Evolutionary conservation across 1,140 invertebrate species (phyloP), one percentile per base, ranked within the genome.

Genomic region (Drosophila lacteicornis): DNA sequence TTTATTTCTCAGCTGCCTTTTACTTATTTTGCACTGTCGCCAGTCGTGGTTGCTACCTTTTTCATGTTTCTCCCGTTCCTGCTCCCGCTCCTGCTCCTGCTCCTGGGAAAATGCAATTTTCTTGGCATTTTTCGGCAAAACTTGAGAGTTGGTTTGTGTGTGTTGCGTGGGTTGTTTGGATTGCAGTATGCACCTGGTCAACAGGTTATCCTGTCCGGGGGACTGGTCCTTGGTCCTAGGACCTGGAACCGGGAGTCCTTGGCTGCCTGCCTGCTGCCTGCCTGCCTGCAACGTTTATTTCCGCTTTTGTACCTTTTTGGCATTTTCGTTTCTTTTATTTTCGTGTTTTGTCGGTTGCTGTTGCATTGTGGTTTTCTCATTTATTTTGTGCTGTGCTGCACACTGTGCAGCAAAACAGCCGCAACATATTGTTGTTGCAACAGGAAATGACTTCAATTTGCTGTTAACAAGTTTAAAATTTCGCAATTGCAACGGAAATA

Each of bases 401-500:
- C 75, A 61, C 55, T 51, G 36, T 51, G 62, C 77, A 67, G 50
- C 60, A 80, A 74, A 46, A 50, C 40, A 17, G 70, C 73, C 65
- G 71, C 67, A 80, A 77, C 79, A 77, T 80, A 87, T 80, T 87
- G 67, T 66, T 79, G 77, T 66, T 87, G 80, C 67, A 77, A 69
- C 85, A 79, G 85, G 85, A 90, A 90, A 90, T 90, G 85, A 82
- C 85, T 90, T 90, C 85, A 90, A 90, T 90, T 90, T 87, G 84
- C 85, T 87, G 84, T 87, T 87, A 87, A 87, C 84, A 87, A 87
- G 84, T 90, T 87, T 88, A 88, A 90, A 88, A 90, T 88, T 88
- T 88, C 81, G 81, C 80, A 88, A 90, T 88, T 90, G 84, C 84
- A 78, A 84, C 85, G 84, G 84, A 88, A 88, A 88, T 88, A 90